A percentile compares a stretch with the other conserved stretches of the same genome.
Evolutionary conservation across 92 coral and sea anemone species (phyloP).

Genomic region (Bergia puertoricense): DNA sequence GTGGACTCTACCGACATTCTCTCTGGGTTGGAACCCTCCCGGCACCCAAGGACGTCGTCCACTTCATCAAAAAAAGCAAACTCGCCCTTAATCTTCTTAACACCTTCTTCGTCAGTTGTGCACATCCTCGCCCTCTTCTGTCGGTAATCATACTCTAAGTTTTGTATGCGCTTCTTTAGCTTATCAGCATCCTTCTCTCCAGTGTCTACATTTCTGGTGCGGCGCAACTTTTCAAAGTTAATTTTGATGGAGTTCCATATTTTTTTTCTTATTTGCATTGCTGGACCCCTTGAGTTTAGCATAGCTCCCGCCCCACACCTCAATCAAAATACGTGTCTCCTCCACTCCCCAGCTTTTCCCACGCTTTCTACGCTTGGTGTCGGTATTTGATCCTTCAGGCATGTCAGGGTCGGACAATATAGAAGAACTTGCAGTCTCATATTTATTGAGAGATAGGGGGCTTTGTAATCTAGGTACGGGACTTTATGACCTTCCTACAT

Average conservation of each 20-base stretch:
- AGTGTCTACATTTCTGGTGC: slow-evolving; percentile 25
- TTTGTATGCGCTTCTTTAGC: slow-evolving; percentile 45
- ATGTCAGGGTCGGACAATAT: slow-evolving; percentile 30
- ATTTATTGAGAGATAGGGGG: slow-evolving; percentile 28
- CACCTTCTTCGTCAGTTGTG: slow-evolving; percentile 54
- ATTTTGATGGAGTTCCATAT: slow-evolving; percentile 29
- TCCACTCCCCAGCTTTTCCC: slow-evolving; percentile 43
- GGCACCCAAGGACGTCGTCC: too few relatives aligned
- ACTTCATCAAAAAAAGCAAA: slow-evolving; percentile 48
- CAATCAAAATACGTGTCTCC: slow-evolving; percentile 38
- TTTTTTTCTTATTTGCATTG: slow-evolving; percentile 19
- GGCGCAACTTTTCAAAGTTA: slow-evolving; percentile 30
- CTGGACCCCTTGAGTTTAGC: slow-evolving; percentile 29
- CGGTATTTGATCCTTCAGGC: slow-evolving; percentile 12
- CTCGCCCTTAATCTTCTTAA: slow-evolving; percentile 45
- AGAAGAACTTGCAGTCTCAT: slow-evolving; percentile 24
- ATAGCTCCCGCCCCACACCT: slow-evolving; percentile 34
- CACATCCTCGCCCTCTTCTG: slow-evolving; percentile 47
- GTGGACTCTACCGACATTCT: slow-evolving; percentile 57
- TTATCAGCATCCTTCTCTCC: slow-evolving; percentile 40
- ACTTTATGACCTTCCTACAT: slow-evolving; percentile 23
- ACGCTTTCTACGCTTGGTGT: slow-evolving; percentile 34
- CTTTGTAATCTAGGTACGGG: slow-evolving; percentile 22
- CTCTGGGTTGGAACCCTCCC: slow-evolving; percentile 63
- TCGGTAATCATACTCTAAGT: slow-evolving; percentile 54